Base-by-base conservation (phyloP, 1,140 invertebrate genomes). In the Cylas formicarius region DNA sequence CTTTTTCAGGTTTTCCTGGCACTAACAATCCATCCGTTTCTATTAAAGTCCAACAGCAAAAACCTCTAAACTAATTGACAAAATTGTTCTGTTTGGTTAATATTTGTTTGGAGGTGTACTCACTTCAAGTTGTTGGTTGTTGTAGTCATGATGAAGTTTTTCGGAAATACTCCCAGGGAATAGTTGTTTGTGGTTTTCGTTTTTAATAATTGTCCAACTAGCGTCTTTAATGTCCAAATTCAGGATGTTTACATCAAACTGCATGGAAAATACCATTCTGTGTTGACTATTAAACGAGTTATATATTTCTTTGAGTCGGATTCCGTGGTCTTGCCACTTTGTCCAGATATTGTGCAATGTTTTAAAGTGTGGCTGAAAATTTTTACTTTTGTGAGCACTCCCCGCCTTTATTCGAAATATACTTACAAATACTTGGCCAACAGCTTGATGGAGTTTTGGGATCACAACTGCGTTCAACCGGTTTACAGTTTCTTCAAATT, bases 1-100 rank as follows among this genome's bases (percentile, higher is more conserved):
- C 81, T 8, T 81, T 68, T 42, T 74, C 75, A 21, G 75, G 70
- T 62, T 82, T 81, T 23, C 73, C 74, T 0, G 79, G 77, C 19
- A 82, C 70, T 4, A 82, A 57, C 2, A 71, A 72, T 2, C 81
- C 81, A 13, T 69, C 61, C 2, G 71, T 71, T 11, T 69, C 51
- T 2, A 75, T 71, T 14, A 82, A 58, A 29, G 65, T 70, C 67
- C 70, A 72, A 0, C 73, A 66, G 55, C 80, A 82, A 57, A 82
- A 84, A 29, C 81, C 80, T 51, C 78, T 57, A 58, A 74, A 80
- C 80, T 82, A 32, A 34, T 55, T 57, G 44, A 38, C 4, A 3
- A 39, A 4, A 8, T n/a, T n/a, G n/a, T n/a, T n/a, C n/a, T n/a
- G n/a, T n/a, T n/a, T n/a, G n/a, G n/a, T n/a, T n/a, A n/a, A n/a